Evolutionary conservation across 2,888 invertebrate species (phyloP).

Genomic region (Caenorhabditis afra): DNA sequence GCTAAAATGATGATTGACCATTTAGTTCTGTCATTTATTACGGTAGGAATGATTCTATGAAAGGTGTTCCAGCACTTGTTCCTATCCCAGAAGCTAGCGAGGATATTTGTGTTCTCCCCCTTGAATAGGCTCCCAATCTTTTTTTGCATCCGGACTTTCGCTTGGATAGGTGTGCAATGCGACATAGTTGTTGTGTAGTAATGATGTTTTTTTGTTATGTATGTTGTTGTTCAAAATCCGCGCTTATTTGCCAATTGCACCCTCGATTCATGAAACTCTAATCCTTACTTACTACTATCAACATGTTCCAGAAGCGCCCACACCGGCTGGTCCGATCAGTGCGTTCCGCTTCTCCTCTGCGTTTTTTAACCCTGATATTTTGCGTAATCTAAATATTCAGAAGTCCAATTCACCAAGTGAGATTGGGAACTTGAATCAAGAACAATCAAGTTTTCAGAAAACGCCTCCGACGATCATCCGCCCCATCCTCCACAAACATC

Average conservation of each 20-base stretch:
- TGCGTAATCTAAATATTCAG: constrained; percentile 57
- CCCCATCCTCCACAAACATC: constrained; percentile 27
- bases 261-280: constrained; percentile 4
- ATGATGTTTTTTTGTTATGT: constrained; percentile 22
- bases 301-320: constrained; percentile 52
- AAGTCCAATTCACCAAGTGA: constrained; percentile 57
- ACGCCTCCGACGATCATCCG: constrained; percentile 23
- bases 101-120: constrained; percentile 19
- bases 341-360: constrained; percentile 58
- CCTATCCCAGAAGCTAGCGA: not conserved
- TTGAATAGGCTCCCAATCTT: constrained; percentile 8
- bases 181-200: constrained; percentile 45
- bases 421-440: not conserved
- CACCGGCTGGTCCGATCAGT: constrained; percentile 56
- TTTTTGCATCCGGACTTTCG: constrained; percentile 56
- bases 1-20: constrained; percentile 31
- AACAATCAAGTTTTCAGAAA: constrained; percentile 2
- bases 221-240: constrained; percentile 17
- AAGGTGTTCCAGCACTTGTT: not conserved
- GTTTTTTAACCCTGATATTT: constrained; percentile 55
- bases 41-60: not conserved
- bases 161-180: constrained; percentile 52
- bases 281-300: constrained; percentile 4
- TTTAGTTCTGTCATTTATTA: not conserved
- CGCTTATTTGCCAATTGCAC: constrained; percentile 7